Base-by-base conservation (phyloP, 2,113 vertebrate genomes). In the Vimba vimba region DNA sequence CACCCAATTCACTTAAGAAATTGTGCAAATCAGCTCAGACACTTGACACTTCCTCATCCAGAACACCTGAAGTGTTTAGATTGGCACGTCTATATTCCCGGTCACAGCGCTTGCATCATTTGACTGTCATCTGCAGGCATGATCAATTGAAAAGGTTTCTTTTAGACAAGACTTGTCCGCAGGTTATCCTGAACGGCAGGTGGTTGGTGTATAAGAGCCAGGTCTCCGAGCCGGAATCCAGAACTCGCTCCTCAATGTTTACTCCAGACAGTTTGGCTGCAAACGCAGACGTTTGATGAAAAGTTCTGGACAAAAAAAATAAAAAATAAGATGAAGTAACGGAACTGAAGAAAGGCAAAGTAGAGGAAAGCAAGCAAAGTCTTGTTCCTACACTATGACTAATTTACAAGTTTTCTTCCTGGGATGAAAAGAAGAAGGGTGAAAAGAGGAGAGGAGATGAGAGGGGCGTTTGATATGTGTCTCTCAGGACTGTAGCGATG, bases 401-500 rank as follows among this genome's bases (percentile, higher is more conserved):
- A 97, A 97, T 98, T 96, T 96, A 94, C 95, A 95, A 96, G 95
- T 96, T 97, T 96, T 95, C 94, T 95, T 85, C 93, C 89, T 91
- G 92, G 91, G 87, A 88, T 86, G 87, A 90, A 89, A 84, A 77
- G 45, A 82, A 47, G 84, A 90, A 87, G 81, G 78, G 62, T 66
- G 82, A 89, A 90, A 89, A 85, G 86, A 88, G 82, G 87, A 87
- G 85, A 77, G 87, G 95, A 94, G 93, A 97, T 94, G 96, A 96
- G 95, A 96, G 94, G 96, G 96, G 93, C 94, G 94, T 97, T 97
- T 95, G 96, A 96, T 95, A 97, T 97, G 96, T 96, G 94, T 96
- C 96, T 97, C 96, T 95, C 95, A 96, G 96, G 97, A 97, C 96
- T 96, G 96, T 94, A 95, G 96, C 97, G 96, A 96, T 94, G 97